Base-by-base conservation (phyloP, 2,888 invertebrate species). In the Scaeva pyrastri region DNA sequence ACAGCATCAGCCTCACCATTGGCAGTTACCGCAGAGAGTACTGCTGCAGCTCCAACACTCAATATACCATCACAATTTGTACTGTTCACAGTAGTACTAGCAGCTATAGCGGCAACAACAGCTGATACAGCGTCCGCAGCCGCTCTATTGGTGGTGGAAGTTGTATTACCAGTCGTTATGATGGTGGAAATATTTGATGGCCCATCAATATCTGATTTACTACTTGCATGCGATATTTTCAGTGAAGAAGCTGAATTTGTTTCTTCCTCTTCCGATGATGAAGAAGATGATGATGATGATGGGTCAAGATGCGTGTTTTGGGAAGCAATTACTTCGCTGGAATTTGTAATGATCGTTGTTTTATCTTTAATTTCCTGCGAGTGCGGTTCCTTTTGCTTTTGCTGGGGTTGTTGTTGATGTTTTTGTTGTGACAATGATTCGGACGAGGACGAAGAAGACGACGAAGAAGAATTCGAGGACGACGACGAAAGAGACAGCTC, bases 401-500 rank as follows among this genome's bases (percentile, higher is more conserved):
- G 43, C 31, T 79, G 72, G 31, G 39, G 14, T 62, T 75, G 74
- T 45, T 84, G 76, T 45, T 84, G 80, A 62, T 84, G 79, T 16
- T 84, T 73, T 72, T 85, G 74, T 78, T 85, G 85, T 88, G 77
- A 81, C 45, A 80, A 58, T 81, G 88, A 70, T 78, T 85, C 84
- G 80, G 89, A 88, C 74, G 89, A 88, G 60, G 88, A 83, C 23
- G 90, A 84, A 52, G 88, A 74, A 60, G 88, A 88, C 75, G 88
- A 88, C 62, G 81, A 85, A 84, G 88, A 72, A 43, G 86, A 58
- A 76, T 76, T 81, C 80, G 88, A 78, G 72, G 89, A 87, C 39
- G 80, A 80, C 64, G 89, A 83, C 71, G 89, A 88, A 93, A 94
- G 93, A 79, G 89, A 86, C 74, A 90, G 73, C 62, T 91, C 91